Conservation (phyloP, 2,888 invertebrate genomes). For the Drosophila falleni region DNA sequence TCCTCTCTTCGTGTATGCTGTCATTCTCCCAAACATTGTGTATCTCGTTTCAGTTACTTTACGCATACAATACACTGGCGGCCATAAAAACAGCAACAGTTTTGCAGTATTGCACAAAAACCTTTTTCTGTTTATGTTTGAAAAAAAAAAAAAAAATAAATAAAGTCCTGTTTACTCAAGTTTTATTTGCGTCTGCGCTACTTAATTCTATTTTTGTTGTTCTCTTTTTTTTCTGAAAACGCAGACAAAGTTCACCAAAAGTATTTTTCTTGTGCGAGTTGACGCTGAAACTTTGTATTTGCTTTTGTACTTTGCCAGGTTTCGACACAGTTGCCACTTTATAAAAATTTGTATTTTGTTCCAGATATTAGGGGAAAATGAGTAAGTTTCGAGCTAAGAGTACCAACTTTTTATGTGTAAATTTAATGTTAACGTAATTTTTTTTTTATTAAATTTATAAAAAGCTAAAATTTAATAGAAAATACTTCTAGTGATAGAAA, state of each 20-base stretch:
- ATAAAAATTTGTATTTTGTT: not conserved
- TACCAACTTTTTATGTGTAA: not conserved
- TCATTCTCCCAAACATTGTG: slow-evolving; percentile 29
- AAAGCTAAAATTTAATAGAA: too few species aligned
- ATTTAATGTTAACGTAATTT: not conserved
- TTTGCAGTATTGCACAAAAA: slow-evolving; percentile 8
- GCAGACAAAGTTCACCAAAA: slow-evolving; percentile 56
- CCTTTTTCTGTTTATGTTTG: slow-evolving; percentile 2
- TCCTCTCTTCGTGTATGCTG: slow-evolving; percentile 1
- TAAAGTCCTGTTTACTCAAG: slow-evolving; percentile 9
- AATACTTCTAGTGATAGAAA: too few species aligned
- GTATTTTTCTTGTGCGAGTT: slow-evolving; percentile 43
- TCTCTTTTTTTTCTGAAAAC: not conserved
- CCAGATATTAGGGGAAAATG: too few species aligned
- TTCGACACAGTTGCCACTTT: not conserved
- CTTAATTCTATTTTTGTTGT: slow-evolving; percentile 11
- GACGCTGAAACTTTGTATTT: slow-evolving; percentile 16
- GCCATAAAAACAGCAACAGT: slow-evolving; percentile 56
- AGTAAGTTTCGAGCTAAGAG: not conserved
- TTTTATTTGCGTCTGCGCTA: slow-evolving; percentile 25
- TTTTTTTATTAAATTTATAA: not conserved
- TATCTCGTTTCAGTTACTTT: slow-evolving; percentile 73
- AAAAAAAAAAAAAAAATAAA: not conserved
- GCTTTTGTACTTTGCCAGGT: slow-evolving; percentile 2
- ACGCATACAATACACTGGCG: slow-evolving; percentile 66